A percentile compares a stretch with the other conserved stretches of the same genome.
These are phyloP conservation scores for Heteronetta atricapilla DNA, from an alignment of 2,113 vertebrate species.

Conservation along the genomic window DNA sequence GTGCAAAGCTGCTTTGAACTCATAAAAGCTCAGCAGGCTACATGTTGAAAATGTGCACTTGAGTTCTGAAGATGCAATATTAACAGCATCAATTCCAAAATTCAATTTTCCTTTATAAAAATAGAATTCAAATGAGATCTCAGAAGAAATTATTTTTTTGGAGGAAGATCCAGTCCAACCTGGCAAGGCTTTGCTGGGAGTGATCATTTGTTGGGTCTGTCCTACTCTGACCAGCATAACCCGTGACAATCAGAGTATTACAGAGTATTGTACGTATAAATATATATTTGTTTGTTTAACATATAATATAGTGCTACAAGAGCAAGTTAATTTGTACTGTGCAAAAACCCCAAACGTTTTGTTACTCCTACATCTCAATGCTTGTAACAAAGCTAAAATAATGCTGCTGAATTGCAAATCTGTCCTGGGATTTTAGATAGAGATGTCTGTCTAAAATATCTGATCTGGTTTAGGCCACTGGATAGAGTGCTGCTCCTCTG, in stretches of 20 bases:
- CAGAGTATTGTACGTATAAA: not conserved
- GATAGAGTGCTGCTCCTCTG: not conserved
- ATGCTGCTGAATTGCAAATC: not conserved
- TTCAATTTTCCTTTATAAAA: not conserved
- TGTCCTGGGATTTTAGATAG: not conserved
- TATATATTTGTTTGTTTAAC: not conserved
- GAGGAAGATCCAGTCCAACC: not conserved
- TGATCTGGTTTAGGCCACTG: not conserved
- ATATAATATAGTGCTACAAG: not conserved
- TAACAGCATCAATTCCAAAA: not conserved
- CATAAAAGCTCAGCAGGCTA: not conserved
- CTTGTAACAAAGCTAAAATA: not conserved
- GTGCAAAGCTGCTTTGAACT: not conserved
- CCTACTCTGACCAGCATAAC: not conserved
- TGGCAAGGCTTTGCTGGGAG: not conserved
- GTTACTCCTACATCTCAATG: not conserved
- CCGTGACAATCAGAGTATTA: not conserved
- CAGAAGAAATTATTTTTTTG: not conserved
- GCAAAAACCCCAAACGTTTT: not conserved
- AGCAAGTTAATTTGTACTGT: not conserved
- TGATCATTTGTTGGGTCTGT: not conserved
- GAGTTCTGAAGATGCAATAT: not conserved
- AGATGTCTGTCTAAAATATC: not conserved
- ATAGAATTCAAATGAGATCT: not conserved
- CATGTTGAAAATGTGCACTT: not conserved